Conservation (phyloP, 1,140 invertebrate species). For the Macrotrachela quadricornifera region DNA sequence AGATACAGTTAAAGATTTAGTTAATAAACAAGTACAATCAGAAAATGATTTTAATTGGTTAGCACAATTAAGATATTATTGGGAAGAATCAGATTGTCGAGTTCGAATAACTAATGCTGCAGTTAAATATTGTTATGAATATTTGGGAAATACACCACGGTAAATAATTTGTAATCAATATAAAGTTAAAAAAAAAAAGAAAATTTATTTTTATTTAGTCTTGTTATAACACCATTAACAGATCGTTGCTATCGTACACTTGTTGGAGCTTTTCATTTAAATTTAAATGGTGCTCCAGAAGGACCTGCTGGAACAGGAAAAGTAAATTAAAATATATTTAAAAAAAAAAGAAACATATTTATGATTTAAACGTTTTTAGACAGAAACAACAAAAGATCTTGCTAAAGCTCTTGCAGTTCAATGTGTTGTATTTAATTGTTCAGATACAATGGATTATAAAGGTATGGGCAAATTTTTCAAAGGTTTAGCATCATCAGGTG, state of each 20-base stretch:
- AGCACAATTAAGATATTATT: constrained; percentile 31
- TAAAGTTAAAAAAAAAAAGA: not conserved
- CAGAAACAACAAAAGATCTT: constrained; percentile 32
- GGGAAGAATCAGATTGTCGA: constrained; percentile 18
- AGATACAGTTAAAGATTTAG: constrained; percentile 18
- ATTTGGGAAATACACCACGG: constrained; percentile 27
- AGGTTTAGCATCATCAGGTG: constrained; percentile 30
- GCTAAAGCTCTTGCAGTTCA: constrained; percentile 32
- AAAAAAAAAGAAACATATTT: too few relatives aligned
- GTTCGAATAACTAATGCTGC: constrained; percentile 29
- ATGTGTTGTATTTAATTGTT: constrained; percentile 33
- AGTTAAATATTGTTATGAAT: constrained; percentile 31
- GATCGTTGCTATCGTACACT: constrained; percentile 31
- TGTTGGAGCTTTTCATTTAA: constrained; percentile 27
- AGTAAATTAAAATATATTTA: not conserved
- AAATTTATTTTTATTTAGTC: constrained; percentile 11
- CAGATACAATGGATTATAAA: constrained; percentile 31
- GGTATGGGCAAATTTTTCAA: constrained; percentile 35
- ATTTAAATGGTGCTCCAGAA: constrained; percentile 23
- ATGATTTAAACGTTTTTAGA: too few relatives aligned
- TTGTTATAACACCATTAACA: constrained; percentile 32
- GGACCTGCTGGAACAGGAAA: constrained; percentile 46
- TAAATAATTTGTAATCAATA: not conserved
- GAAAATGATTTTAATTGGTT: constrained; percentile 32
- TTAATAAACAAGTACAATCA: constrained; percentile 16